Base-by-base conservation (phyloP, 2,797 vertebrate genomes). In the Cuculus canorus region DNA sequence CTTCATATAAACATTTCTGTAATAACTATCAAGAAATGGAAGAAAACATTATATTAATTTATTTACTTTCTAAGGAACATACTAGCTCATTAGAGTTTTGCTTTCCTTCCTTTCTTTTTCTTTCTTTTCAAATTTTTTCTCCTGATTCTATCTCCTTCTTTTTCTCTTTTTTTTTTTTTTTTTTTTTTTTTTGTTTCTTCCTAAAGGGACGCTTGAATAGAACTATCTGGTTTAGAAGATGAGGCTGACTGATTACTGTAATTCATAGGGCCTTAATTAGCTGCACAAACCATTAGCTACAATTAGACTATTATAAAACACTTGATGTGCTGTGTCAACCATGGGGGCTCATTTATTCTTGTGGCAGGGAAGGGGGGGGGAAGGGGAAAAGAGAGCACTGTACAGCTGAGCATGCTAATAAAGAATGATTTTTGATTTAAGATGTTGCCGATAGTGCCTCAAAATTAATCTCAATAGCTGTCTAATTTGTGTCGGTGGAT, bases 251-350 rank as follows among this genome's bases (percentile, higher is more conserved):
- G 99, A 99, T 99, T 99, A 98, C 99, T 99, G 98, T 99, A 99
- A 99, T 99, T 99, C 98, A 99, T 99, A 99, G 98, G 98, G 98
- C 99, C 99, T 99, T 99, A 99, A 99, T 99, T 99, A 99, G 99
- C 99, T 99, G 99, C 99, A 99, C 99, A 99, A 99, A 99, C 99
- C 99, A 99, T 99, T 99, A 99, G 99, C 99, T 99, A 99, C 99
- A 99, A 99, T 99, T 99, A 99, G 98, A 99, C 98, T 99, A 99
- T 99, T 99, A 99, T 98, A 99, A 99, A 99, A 99, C 98, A 98
- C 99, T 99, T 98, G 98, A 98, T 98, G 98, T 94, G 56, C 98
- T 98, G 98, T 99, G 99, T 99, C 99, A 99, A 98, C 98, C 98
- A 97, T 96, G 96, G 97, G 98, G 97, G 97, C 97, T 98, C 98